A percentile compares a stretch with the other conserved stretches of the same genome.
These are phyloP conservation scores for Aplodontia rufa DNA, from an alignment of 2,113 vertebrate species.

Conservation along the genomic window DNA sequence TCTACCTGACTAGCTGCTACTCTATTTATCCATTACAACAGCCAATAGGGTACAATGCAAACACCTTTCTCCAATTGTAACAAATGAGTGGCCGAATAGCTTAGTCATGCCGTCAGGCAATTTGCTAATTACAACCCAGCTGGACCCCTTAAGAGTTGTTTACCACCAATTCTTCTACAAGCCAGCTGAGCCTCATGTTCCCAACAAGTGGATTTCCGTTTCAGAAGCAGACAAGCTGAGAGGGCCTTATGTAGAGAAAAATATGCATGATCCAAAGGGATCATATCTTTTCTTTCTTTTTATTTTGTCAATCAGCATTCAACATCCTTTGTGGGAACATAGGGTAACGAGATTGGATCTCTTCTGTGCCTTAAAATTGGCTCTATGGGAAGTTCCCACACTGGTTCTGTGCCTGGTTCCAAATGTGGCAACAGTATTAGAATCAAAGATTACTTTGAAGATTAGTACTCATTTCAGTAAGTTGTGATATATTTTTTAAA, in stretches of 20 bases:
- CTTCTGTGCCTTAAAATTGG: background rate
- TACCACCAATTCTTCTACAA: too few species aligned
- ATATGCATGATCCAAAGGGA: background rate
- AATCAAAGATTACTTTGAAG: background rate
- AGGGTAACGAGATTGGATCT: background rate
- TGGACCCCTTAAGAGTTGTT: too few species aligned
- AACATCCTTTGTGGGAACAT: background rate
- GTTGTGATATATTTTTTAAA: background rate
- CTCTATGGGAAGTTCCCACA: background rate
- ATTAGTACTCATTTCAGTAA: background rate
- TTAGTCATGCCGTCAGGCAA: too few species aligned
- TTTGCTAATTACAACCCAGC: too few species aligned
- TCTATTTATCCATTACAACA: too few species aligned
- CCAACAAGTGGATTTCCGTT: background rate
- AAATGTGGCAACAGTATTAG: background rate
- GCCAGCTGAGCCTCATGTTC: too few species aligned
- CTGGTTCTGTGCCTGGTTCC: background rate
- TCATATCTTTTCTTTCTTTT: too few species aligned
- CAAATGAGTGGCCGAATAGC: too few species aligned
- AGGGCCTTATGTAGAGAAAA: background rate
- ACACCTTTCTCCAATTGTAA: too few species aligned
- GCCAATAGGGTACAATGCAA: too few species aligned
- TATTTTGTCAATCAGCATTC: background rate
- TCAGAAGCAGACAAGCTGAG: background rate
- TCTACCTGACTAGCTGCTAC: too few species aligned